Base-by-base conservation (phyloP, 2,797 vertebrate species). In the Scleropages formosus region DNA sequence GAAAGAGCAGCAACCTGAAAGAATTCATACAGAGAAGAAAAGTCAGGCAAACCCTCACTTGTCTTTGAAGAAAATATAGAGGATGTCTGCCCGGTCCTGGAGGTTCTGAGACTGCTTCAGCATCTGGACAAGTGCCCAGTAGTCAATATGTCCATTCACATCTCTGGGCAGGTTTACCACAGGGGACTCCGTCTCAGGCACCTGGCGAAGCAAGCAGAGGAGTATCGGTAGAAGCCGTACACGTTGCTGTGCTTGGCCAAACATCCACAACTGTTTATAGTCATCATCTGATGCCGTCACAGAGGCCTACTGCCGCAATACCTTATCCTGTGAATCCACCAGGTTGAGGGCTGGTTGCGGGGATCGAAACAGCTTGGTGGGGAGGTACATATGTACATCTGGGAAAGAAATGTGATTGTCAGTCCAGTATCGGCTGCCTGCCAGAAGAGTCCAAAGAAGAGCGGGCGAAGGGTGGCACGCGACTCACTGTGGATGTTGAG, bases 311-410 rank as follows among this genome's bases (percentile, higher is more conserved):
- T n/a, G n/a, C n/a, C n/a, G n/a, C n/a, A 53, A 8, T 53, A 53
- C 49, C 49, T 53, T 53, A 53, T 53, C 11, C 49, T 11, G 8
- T 8, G 49, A 53, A 53, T n/a, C n/a, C 62, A 92, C 85, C 79
- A 97, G 87, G 82, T 94, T 94, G 53, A 97, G 90, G 0, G 90
- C 90, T 0, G 93, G 88, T 72, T 93, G 93, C 24, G 89, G 87
- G 0, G 91, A 85, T 74, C 88, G 93, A 80, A 98, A 94, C 82
- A 98, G 88, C 85, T 96, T 96, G 80, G 84, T 94, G 12, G 96
- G 93, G 81, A 98, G 89, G 83, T 96, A 99, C 93, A 98, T 93
- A 82, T 93, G 92, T 62, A 95, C 86, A 80, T 97, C 97, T 99
- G 79, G 31, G 91, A 18, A 58, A 4, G n/a, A 16, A 69, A 75